Conservation (phyloP, 2,888 invertebrate genomes). For the Orchesella flavescens region DNA sequence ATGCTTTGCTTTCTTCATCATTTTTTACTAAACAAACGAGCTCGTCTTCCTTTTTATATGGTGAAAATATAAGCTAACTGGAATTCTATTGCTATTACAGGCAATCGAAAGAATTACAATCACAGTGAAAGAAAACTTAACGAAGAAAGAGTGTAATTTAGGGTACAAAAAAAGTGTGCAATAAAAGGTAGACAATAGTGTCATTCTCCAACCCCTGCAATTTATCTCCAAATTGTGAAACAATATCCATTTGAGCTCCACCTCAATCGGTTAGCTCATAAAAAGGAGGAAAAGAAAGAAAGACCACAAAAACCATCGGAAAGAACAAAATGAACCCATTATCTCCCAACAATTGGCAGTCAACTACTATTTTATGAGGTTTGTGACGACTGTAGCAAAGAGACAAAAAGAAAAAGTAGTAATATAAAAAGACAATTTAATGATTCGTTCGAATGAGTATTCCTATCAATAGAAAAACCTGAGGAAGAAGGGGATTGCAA, state of each 20-base stretch:
- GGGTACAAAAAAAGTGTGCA: too few relatives aligned
- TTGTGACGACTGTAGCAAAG: constrained; percentile 22
- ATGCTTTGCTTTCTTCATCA: background rate
- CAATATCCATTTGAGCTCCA: background rate
- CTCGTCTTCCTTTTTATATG: background rate
- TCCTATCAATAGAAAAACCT: background rate
- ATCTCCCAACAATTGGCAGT: constrained; percentile 66
- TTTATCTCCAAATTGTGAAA: constrained; percentile 23
- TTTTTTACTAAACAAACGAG: background rate
- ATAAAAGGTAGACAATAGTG: constrained; percentile 11
- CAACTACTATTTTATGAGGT: constrained; percentile 63
- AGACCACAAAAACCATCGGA: too few relatives aligned
- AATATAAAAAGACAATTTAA: background rate
- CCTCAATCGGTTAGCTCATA: constrained; percentile 40
- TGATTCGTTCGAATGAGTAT: too few relatives aligned
- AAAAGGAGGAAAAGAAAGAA: constrained; percentile 50
- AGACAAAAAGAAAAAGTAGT: background rate
- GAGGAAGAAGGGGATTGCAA: background rate
- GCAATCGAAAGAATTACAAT: background rate
- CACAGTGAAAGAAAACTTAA: constrained; percentile 6
- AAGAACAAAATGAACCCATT: constrained; percentile 54
- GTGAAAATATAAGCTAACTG: background rate
- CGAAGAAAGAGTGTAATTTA: constrained; percentile 44
- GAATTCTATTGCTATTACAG: background rate
- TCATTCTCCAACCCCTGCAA: constrained; percentile 21